Evolutionary conservation across 30 jellyfish, hydroid and myxozoan species (phyloP).

Genomic region (Rhopilema esculentum): DNA sequence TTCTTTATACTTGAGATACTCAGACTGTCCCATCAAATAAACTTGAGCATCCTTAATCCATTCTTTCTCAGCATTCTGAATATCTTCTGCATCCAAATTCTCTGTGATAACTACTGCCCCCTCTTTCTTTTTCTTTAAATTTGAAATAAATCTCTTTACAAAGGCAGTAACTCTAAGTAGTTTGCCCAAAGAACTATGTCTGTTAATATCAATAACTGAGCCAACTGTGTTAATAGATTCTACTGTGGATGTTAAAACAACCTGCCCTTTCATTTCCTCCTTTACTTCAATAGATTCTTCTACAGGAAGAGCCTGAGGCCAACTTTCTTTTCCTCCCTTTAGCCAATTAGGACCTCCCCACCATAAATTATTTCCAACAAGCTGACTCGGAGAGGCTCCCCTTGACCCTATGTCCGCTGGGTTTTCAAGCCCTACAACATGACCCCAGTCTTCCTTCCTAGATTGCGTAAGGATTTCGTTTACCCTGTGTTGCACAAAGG

Average conservation of each 20-base stretch:
- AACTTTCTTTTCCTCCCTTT: conserved; percentile 18
- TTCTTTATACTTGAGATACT: conserved; percentile 1
- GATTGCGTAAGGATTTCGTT: conserved; percentile 40
- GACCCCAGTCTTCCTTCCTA: conserved; percentile 65
- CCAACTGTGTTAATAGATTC: conserved; percentile 24
- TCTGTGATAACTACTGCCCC: neutral
- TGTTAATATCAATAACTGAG: conserved; percentile 21
- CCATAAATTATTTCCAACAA: conserved; percentile 58
- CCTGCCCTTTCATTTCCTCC: conserved; percentile 26
- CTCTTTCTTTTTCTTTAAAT: conserved; percentile 40
- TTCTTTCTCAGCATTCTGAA: conserved; percentile 29
- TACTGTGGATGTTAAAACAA: conserved; percentile 21
- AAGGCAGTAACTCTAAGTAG: conserved; percentile 65
- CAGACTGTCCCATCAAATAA: conserved; percentile 6
- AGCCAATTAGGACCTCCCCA: conserved; percentile 71
- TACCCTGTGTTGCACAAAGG: conserved; percentile 60
- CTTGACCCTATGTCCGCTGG: conserved; percentile 72
- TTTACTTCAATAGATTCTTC: conserved; percentile 44
- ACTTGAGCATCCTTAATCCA: conserved; percentile 60
- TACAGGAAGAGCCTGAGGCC: conserved; percentile 35
- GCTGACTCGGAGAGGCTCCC: conserved; percentile 49
- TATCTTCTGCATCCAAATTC: conserved; percentile 25
- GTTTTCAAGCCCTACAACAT: conserved; percentile 48
- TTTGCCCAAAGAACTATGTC: conserved; percentile 29
- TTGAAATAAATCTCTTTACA: conserved; percentile 55